Evolutionary conservation across 2,113 vertebrate genomes (phyloP), one percentile per base, ranked within the genome.

Genomic region (Bufo gargarizans): DNA sequence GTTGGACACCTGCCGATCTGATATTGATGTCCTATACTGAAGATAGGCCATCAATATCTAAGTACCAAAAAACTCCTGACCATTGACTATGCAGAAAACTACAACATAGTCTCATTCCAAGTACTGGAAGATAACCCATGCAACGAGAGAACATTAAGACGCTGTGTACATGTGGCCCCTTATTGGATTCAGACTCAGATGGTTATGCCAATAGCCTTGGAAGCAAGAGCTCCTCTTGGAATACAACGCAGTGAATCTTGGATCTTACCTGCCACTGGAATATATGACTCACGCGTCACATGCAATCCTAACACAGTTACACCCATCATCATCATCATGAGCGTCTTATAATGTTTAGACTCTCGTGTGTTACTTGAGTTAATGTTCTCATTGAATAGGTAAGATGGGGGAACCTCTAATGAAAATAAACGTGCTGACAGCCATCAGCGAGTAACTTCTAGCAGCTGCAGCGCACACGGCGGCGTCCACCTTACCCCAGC

Each of bases 381-480:
- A 53, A 76, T 1, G 65, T 87, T 81, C 58, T 20, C 17, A 71
- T 77, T 77, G 79, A 82, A n/a, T 74, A 50, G 55, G 16, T 63
- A 88, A 61, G 69, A 74, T 49, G 86, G 86, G 55, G 55, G 45
- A 45, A 43, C 20, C 8, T 82, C 77, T 80, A 87, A 83, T 88
- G 33, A 88, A 72, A 88, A 77, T 76, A 83, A 88, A 77, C 55
- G 6, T 76, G 80, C 79, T 83, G 79, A 82, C 86, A 82, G 71
- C 43, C 55, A n/a, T 77, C 55, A 22, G 65, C 58, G 55, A 81
- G 79, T 88, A 74, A 69, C 33, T 49, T 61, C 78, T 74, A 59
- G n/a, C 79, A 88, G 86, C 86, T 88, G 78, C 50, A 49, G 22
- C 53, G 14, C 43, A 7, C 43, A 22, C n/a, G 17, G 6, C 14